Percentiles rank a stretch among this genome's conserved stretches.
These are phyloP conservation scores for Anastrepha obliqua DNA, from an alignment of 1,140 invertebrate genomes.

Conservation along the genomic window DNA sequence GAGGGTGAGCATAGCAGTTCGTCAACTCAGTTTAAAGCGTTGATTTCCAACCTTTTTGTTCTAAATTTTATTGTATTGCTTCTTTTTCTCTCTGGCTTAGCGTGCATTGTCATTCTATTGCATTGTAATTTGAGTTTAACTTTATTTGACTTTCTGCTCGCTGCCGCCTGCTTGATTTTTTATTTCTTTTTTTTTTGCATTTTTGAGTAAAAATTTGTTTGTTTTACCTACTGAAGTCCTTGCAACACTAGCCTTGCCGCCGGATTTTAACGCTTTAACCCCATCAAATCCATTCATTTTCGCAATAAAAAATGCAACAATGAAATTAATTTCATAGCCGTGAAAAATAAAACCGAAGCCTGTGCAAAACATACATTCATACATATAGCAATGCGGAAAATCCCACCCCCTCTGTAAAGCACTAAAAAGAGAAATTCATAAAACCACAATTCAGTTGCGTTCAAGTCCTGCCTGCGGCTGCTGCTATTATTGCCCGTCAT, in stretches of 20 bases:
- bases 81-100: too few relatives aligned
- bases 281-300: background rate
- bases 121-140: too few relatives aligned
- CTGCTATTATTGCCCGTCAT: background rate
- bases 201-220: too few relatives aligned
- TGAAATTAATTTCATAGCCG: too few relatives aligned
- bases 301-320: constrained; percentile 9
- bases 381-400: too few relatives aligned
- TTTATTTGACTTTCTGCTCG: background rate
- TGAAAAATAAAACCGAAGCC: too few relatives aligned
- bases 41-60: background rate
- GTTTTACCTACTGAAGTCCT: background rate
- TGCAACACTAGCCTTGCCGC: background rate
- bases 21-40: background rate
- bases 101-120: too few relatives aligned
- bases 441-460: constrained; percentile 16
- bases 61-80: too few relatives aligned
- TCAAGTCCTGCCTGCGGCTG: constrained; percentile 11
- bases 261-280: background rate
- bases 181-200: background rate
- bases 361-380: too few relatives aligned
- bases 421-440: background rate
- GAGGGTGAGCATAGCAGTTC: background rate
- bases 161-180: background rate
- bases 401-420: background rate